These are phyloP conservation scores for Macaca nemestrina DNA, from an alignment of 2,113 vertebrate species.

Conservation along the genomic window DNA sequence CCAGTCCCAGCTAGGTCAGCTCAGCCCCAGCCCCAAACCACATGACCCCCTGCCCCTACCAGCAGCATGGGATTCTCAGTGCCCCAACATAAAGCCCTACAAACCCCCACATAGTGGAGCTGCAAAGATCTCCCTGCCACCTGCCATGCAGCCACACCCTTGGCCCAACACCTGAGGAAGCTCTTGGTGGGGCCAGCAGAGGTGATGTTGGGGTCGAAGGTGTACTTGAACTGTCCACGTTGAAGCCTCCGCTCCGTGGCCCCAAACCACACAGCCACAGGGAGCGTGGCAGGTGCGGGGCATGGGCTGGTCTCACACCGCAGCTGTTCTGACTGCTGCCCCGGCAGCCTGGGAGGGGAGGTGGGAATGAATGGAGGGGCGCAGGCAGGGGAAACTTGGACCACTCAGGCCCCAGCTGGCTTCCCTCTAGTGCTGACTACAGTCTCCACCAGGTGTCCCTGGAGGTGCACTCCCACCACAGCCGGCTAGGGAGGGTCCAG, in stretches of 20 bases:
- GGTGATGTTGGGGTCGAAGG: slow-evolving; percentile 93
- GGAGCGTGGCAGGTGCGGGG: slow-evolving; percentile 85
- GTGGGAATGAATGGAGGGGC: neutral
- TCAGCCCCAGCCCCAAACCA: neutral
- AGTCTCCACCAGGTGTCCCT: neutral
- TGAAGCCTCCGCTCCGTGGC: slow-evolving; percentile 86
- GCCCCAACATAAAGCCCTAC: neutral
- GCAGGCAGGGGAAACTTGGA: rapidly evolving
- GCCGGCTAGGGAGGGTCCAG: neutral
- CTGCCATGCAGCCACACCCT: rapidly evolving
- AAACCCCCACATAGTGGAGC: rapidly evolving
- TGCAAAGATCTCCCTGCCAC: neutral
- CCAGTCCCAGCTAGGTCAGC: neutral
- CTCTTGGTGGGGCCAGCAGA: slow-evolving; percentile 91
- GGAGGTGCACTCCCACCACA: neutral
- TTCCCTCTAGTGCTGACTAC: neutral
- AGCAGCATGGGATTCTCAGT: neutral
- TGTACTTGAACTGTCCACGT: slow-evolving; percentile 88
- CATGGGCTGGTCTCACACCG: slow-evolving; percentile 90
- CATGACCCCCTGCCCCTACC: neutral
- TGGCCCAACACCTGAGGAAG: slow-evolving; percentile 88
- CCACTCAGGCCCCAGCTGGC: neutral
- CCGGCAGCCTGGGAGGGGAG: slow-evolving; percentile 83
- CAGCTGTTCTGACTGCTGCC: slow-evolving; percentile 87
- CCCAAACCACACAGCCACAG: slow-evolving; percentile 90